Base-by-base conservation (phyloP, 2,888 invertebrate species). In the Eilema depressum region DNA sequence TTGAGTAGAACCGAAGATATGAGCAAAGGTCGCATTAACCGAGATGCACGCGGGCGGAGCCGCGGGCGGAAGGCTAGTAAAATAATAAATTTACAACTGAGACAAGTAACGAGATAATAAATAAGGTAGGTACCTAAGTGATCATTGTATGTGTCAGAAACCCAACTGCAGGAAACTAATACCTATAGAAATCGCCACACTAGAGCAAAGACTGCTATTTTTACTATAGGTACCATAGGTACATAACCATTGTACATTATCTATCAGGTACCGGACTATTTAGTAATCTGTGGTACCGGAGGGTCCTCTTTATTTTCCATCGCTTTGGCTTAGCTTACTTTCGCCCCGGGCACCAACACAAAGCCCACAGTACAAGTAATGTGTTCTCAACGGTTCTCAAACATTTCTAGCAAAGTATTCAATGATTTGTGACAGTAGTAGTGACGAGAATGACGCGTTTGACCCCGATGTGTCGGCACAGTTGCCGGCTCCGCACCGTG, bases 401-500 rank as follows among this genome's bases (percentile, higher is more conserved):
- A 26, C 59, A 25, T 57, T 5, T 59, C 17, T 14, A 28, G 26
- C 17, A 20, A 14, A 59, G 26, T 26, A 28, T 26, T 17, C 25
- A 28, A 28, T 59, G 26, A 26, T 8, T 59, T 28, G 59, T 26
- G 47, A 20, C n/a, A 26, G 47, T 30, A 26, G 47, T 30, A 17
- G 57, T 59, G 57, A 23, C 23, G 47, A 53, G 28, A 47, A 64
- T n/a, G n/a, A 56, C 25, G 57, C 20, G 66, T 17, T 33, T 57
- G 37, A 66, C 66, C 33, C 37, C 57, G 56, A n/a, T 53, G 53
- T 53, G 65, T 12, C n/a, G n/a, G n/a, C n/a, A n/a, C n/a, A n/a
- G n/a, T n/a, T n/a, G 65, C 28, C 53, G 66, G 33, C 56, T n/a
- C 56, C 28, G 64, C 33, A 57, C 53, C 65, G 65, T 33, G 56